Evolutionary conservation across 2,888 invertebrate genomes (phyloP), one percentile per base, ranked within the genome.

Genomic region (Drosophila rellima): DNA sequence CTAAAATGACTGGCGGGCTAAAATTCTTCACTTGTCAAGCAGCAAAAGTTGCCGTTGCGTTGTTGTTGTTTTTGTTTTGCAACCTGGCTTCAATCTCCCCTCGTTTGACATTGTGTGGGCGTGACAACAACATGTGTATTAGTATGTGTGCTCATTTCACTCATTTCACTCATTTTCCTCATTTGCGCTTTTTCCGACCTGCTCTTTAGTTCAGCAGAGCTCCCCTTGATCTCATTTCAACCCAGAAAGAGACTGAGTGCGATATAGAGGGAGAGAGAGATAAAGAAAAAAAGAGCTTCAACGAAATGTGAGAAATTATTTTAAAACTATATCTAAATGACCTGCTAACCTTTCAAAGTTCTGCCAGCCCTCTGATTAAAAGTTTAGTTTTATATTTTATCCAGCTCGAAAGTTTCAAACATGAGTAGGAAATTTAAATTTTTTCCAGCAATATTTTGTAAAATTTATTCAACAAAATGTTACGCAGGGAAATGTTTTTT

Each of bases 1-100:
- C 33, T 23, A 37, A 88, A 79, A 88, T 85, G 82, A 73, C 85
- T 81, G 57, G 63, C 66, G 78, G 78, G 63, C 65, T 52, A 26
- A 26, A 26, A 26, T 26, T 26, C 26, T 26, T 26, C 26, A 26
- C 23, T 23, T 71, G 63, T 71, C 61, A 59, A 69, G 56, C 62
- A 74, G 65, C 66, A 70, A 79, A 71, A 68, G 67, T 75, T 68
- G 66, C 54, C 31, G 31, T 55, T 57, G 63, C 57, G 10, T 40
- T 63, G 40, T 56, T 45, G 33, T 29, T 39, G 8, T n/a, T 35
- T 2, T 35, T 35, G 26, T n/a, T 35, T 1, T 40, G 31, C n/a
- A 50, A 57, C 56, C 56, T 45, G 56, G 10, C 23, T 37, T 23
- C 8, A 39, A 31, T 23, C 23, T 20, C 2, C 31, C 54, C 52